phyloP scores from a whole-genome alignment of 1,140 invertebrate genomes.

The Orchestia grillus region DNA sequence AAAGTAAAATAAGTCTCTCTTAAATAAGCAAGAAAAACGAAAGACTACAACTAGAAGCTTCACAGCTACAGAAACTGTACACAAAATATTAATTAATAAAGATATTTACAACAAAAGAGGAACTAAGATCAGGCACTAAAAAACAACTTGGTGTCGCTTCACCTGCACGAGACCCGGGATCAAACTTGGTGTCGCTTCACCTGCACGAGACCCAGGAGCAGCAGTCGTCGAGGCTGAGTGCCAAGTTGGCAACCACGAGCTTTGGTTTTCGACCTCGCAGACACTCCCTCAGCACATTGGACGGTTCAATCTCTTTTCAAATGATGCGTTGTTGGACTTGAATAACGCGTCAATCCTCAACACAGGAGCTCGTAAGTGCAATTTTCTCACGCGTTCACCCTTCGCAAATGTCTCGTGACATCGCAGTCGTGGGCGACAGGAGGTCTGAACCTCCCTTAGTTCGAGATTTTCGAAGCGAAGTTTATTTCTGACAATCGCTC shows the following conservation, averaged over 20 bases:
- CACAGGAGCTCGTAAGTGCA: not conserved
- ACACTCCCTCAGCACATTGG: no score
- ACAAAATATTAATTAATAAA: not conserved
- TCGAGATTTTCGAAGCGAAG: not conserved
- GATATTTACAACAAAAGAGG: not conserved
- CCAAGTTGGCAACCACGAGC: not conserved
- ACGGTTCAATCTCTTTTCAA: no score
- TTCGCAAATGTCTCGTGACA: not conserved
- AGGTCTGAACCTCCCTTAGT: not conserved
- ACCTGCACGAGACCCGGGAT: not conserved
- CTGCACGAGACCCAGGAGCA: not conserved
- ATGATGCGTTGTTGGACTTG: no score
- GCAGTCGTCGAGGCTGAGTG: not conserved
- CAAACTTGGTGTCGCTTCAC: not conserved
- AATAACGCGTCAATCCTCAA: not conserved
- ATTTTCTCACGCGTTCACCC: not conserved
- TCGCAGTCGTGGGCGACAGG: not conserved
- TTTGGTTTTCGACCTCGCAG: not conserved
- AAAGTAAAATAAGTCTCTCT: not conserved
- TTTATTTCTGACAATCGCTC: no score
- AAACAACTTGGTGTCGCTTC: not conserved
- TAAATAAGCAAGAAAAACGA: not conserved
- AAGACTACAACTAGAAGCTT: not conserved
- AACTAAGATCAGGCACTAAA: not conserved
- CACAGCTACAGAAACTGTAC: slow-evolving; percentile 7